Base-by-base conservation (phyloP, 2,888 invertebrate genomes). In the Synergus japonicus region DNA sequence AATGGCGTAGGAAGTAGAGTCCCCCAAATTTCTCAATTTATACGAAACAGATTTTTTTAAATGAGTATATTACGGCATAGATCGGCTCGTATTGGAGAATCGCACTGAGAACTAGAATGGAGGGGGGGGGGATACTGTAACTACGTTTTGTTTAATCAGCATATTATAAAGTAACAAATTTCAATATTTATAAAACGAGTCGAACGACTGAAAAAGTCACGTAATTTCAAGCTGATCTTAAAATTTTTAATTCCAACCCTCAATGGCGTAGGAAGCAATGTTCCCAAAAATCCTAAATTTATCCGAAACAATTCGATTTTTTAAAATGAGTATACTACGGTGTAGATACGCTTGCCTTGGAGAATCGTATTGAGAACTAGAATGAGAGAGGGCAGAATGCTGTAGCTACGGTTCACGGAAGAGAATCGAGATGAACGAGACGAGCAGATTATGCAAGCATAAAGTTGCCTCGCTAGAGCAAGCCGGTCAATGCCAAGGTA, bases 401-500 rank as follows among this genome's bases (percentile, higher is more conserved):
- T 79, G 78, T 77, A 82, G 80, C 81, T 22, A 29, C 12, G 46
- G 69, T 43, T 67, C 67, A 67, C 67, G 67, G 67, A 44, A 67
- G 82, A 76, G 80, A 81, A 84, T 86, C 86, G 87, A 88, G 90
- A 91, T 89, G 90, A 91, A 90, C 90, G 89, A 89, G 91, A 91
- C 90, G 91, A 90, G 89, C 89, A 83, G 86, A 88, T 90, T 90
- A 90, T 89, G 90, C 89, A 90, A 91, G 89, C 88, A 84, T 83
- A 29, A 85, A 87, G 85, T 85, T 84, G 83, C 89, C 89, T 88
- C 89, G 87, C 85, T 87, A 87, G 84, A 86, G 87, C 90, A 89
- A 90, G 87, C 92, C 91, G 91, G 92, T 91, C 91, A 92, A 91
- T 92, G 92, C 90, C 92, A 92, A 92, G 92, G 92, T 89, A 87